phyloP scores from a whole-genome alignment of 2,797 vertebrate species.

The Paramormyrops hopkinsi region DNA sequence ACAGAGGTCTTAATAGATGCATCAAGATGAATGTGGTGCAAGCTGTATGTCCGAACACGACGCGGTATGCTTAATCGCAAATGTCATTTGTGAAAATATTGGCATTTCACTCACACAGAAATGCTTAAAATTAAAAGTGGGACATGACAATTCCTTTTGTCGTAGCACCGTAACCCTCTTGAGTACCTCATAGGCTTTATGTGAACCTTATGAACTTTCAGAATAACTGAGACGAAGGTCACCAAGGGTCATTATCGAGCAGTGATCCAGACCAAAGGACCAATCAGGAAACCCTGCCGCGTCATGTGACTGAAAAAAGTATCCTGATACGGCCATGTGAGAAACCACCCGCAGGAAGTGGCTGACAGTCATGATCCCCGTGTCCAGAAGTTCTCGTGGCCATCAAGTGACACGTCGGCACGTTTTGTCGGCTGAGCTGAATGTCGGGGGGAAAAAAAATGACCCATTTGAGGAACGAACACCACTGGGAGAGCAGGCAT shows the following conservation, averaged over 20 bases:
- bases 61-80: not conserved
- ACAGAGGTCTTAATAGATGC: not conserved
- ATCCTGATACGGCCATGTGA: not conserved
- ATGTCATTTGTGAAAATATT: not conserved
- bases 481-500: constrained; percentile 58
- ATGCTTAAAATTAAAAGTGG: not conserved
- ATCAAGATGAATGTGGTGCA: not conserved
- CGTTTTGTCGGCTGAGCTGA: constrained; percentile 42
- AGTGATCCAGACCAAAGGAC: not conserved
- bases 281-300: not conserved
- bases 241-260: not conserved
- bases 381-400: constrained; percentile 27
- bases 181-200: not conserved
- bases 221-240: not conserved
- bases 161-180: not conserved
- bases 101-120: not conserved
- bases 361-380: not conserved
- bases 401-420: constrained; percentile 58
- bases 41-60: not conserved
- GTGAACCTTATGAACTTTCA: not conserved
- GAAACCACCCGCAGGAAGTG: not conserved
- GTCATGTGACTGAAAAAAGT: not conserved
- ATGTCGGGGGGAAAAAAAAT: constrained; percentile 43
- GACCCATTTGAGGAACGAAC: constrained; percentile 54
- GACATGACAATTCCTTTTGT: not conserved